Evolutionary conservation across 2,888 invertebrate genomes (phyloP).

Genomic region (Drosophila limbata): DNA sequence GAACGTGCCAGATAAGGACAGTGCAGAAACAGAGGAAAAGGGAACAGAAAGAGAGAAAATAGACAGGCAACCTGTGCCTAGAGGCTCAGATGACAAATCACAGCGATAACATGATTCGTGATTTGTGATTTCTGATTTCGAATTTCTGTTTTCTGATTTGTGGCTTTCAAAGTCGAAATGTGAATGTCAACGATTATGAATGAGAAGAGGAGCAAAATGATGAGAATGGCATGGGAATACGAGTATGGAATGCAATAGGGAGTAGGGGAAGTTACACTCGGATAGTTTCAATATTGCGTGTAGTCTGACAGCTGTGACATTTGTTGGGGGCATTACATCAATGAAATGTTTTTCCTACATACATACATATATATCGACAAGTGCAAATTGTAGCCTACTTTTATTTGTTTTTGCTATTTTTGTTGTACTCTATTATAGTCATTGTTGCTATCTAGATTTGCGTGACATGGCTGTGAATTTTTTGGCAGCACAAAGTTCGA

Average conservation of each 20-base stretch:
- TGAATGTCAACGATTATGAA: slow-evolving; percentile 32
- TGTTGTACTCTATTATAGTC: slow-evolving; percentile 16
- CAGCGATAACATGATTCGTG: slow-evolving; percentile 72
- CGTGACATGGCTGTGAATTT: slow-evolving; percentile 66
- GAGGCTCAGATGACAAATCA: slow-evolving; percentile 66
- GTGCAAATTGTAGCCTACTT: slow-evolving; percentile 59
- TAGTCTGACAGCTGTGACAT: slow-evolving; percentile 28
- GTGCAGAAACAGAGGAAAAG: not conserved
- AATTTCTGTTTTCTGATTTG: slow-evolving; percentile 43
- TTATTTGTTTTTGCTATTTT: slow-evolving; percentile 10
- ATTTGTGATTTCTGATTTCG: slow-evolving; percentile 60
- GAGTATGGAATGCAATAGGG: too few relatives aligned
- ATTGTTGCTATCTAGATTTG: slow-evolving; percentile 66
- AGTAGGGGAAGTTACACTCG: not conserved
- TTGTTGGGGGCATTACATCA: slow-evolving; percentile 20
- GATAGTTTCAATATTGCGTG: slow-evolving; percentile 29
- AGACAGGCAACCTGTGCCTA: slow-evolving; percentile 17
- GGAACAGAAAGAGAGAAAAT: slow-evolving; percentile 1
- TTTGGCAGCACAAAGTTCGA: slow-evolving; percentile 36
- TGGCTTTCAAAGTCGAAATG: slow-evolving; percentile 55
- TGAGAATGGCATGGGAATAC: not conserved
- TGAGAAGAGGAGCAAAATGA: not conserved
- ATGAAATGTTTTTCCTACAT: slow-evolving; percentile 41
- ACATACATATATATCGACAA: slow-evolving; percentile 42
- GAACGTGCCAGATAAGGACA: slow-evolving; percentile 28